Evolutionary conservation across 2,113 vertebrate genomes (phyloP).

Genomic region (Oncorhynchus mykiss): DNA sequence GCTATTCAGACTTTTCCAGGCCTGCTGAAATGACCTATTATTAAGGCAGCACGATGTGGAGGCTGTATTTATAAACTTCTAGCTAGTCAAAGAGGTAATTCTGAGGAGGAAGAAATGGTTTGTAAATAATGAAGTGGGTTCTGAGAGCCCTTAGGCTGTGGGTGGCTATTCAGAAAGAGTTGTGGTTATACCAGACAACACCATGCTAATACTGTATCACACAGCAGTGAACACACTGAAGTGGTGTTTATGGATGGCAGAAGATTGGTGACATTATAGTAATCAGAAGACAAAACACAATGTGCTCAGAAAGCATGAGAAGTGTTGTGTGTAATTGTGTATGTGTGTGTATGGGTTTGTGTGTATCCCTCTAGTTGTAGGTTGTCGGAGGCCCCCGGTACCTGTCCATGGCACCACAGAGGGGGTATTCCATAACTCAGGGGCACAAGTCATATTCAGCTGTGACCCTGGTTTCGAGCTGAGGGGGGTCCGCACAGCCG

Average conservation of each 20-base stretch:
- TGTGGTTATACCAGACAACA: slow-evolving; percentile 6
- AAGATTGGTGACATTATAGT: no score
- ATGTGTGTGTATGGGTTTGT: not conserved
- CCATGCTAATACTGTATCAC: no score
- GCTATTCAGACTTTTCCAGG: slow-evolving; percentile 39
- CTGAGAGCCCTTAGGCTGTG: not conserved
- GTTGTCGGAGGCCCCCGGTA: slow-evolving; percentile 82
- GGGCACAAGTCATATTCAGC: slow-evolving; percentile 79
- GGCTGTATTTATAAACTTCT: slow-evolving; percentile 19
- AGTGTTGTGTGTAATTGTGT: no score
- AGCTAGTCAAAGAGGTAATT: slow-evolving; percentile 13
- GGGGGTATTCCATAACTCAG: slow-evolving; percentile 82
- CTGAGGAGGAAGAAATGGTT: slow-evolving; percentile 2
- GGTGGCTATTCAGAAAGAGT: not conserved
- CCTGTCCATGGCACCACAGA: slow-evolving; percentile 80
- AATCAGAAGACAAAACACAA: not conserved
- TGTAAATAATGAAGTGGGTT: slow-evolving; percentile 8
- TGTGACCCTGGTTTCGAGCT: slow-evolving; percentile 82
- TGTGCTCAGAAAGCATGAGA: no score
- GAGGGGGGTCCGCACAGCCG: slow-evolving; percentile 73
- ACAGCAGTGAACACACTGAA: not conserved
- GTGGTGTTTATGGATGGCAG: no score
- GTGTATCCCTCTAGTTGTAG: slow-evolving; percentile 78
- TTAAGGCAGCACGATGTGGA: slow-evolving; percentile 27
- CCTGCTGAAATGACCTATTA: slow-evolving; percentile 38